Base-by-base conservation (phyloP, 2,888 invertebrate genomes). In the Harmothoe impar region DNA sequence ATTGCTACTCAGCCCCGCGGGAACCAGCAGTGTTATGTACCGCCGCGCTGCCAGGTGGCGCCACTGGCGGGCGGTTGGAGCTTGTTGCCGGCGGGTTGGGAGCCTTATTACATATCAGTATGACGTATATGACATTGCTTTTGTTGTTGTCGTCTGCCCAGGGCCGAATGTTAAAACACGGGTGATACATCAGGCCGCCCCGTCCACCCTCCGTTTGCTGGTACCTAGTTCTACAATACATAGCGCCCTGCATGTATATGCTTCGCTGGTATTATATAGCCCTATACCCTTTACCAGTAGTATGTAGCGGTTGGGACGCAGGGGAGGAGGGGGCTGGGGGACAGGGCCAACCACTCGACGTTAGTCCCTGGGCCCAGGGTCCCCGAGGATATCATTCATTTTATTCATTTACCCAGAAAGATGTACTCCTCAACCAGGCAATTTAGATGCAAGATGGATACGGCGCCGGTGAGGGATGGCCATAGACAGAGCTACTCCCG, bases 351-450 rank as follows among this genome's bases (percentile, higher is more conserved):
- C 62, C 62, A 62, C 62, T 62, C 62, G 20, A 62, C 62, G 62
- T 62, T 62, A 62, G 62, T 62, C 62, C n/a, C 62, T 5, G 7
- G 62, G 62, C 62, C 62, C 62, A 20, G 62, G 62, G 62, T 62
- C 81, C 81, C 81, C 17, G 43, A 33, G 81, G 81, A 81, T 81
- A 81, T 81, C 81, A 81, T 81, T 81, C 81, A 81, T 81, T 81
- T 81, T 81, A 81, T 81, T 81, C 81, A 81, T 81, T 81, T 81
- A 81, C 81, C 81, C 81, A 81, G 81, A 81, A 81, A 81, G 81
- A 81, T 81, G 81, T 81, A 81, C 81, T 81, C 43, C 81, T 81
- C 81, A 81, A 81, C 81, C 81, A 81, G 81, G 81, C 81, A 81
- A 81, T 81, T 81, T 81, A 81, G 81, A 81, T 81, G 81, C 81